phyloP scores from a whole-genome alignment of 2,797 vertebrate genomes.

The Echeneis naucrates region DNA sequence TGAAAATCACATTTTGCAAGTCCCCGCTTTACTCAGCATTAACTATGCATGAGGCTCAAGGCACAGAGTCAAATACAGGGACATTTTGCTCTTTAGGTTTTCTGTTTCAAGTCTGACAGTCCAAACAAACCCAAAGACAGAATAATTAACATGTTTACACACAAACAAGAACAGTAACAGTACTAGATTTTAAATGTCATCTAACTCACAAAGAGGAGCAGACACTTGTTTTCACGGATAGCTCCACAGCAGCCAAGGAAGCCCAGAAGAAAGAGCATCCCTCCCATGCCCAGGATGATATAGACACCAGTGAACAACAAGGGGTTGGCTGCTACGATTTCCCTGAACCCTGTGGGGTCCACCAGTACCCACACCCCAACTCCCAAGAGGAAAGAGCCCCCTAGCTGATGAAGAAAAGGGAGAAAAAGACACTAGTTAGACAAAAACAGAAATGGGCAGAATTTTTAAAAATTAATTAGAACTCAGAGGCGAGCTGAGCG shows the following conservation, averaged over 20 bases:
- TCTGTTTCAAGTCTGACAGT: slow-evolving; percentile 35
- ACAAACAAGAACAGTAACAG: slow-evolving; percentile 49
- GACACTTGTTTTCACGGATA: slow-evolving; percentile 96
- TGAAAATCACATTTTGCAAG: slow-evolving; percentile 53
- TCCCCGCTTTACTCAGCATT: slow-evolving; percentile 62
- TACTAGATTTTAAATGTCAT: slow-evolving; percentile 39
- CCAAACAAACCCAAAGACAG: slow-evolving; percentile 36
- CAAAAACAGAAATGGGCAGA: slow-evolving; percentile 34
- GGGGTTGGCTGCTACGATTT: slow-evolving; percentile 94
- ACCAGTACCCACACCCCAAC: slow-evolving; percentile 95
- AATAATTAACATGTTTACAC: slow-evolving; percentile 49
- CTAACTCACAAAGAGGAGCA: slow-evolving; percentile 94
- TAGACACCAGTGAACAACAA: slow-evolving; percentile 94
- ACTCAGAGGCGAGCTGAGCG: slow-evolving; percentile 24
- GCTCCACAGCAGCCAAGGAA: slow-evolving; percentile 97
- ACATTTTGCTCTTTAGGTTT: slow-evolving; percentile 53
- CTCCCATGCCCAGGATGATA: slow-evolving; percentile 94
- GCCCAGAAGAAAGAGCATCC: slow-evolving; percentile 94
- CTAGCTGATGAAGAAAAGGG: slow-evolving; percentile 83
- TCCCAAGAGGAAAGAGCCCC: slow-evolving; percentile 93
- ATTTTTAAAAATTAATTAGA: slow-evolving; percentile 48
- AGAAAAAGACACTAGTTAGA: slow-evolving; percentile 43
- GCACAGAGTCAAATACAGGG: slow-evolving; percentile 43
- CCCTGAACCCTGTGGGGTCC: slow-evolving; percentile 95
- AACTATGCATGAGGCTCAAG: slow-evolving; percentile 66